A percentile compares a stretch with the other conserved stretches of the same genome.
Evolutionary conservation across 2,888 invertebrate genomes (phyloP).

Genomic region (Leptinotarsa tumamoca): DNA sequence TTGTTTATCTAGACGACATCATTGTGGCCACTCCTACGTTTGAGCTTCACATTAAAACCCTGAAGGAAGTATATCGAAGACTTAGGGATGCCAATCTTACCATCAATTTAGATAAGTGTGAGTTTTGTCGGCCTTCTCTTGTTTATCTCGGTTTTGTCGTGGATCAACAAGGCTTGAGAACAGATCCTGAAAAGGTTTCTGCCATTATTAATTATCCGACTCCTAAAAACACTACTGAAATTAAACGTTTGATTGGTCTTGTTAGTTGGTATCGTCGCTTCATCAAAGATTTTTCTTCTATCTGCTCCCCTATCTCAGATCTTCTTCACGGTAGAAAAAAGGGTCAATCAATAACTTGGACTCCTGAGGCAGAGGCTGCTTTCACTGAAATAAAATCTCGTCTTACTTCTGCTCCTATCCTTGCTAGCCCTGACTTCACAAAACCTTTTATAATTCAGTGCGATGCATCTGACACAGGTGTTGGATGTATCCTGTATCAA

Average conservation of each 20-base stretch:
- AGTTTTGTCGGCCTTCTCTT: slow-evolving; percentile 33
- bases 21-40: slow-evolving; percentile 29
- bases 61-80: slow-evolving; percentile 19
- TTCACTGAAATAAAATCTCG: slow-evolving; percentile 39
- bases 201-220: slow-evolving; percentile 26
- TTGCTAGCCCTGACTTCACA: slow-evolving; percentile 45
- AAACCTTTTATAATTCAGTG: slow-evolving; percentile 38
- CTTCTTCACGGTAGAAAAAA: slow-evolving; percentile 42
- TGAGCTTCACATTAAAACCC: slow-evolving; percentile 17
- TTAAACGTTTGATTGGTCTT: slow-evolving; percentile 31
- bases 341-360: slow-evolving; percentile 42
- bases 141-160: slow-evolving; percentile 27
- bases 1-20: slow-evolving; percentile 42
- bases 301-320: slow-evolving; percentile 38
- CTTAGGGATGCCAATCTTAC: slow-evolving; percentile 16
- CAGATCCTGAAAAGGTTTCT: slow-evolving; percentile 30
- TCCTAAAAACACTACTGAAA: slow-evolving; percentile 32
- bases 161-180: slow-evolving; percentile 29
- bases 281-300: slow-evolving; percentile 34
- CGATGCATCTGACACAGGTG: slow-evolving; percentile 46
- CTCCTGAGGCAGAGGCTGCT: slow-evolving; percentile 34
- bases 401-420: slow-evolving; percentile 36
- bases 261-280: slow-evolving; percentile 37
- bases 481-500: slow-evolving; percentile 38
- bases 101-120: slow-evolving; percentile 29